Evolutionary conservation across 2,797 vertebrate species (phyloP).

Genomic region (Chrysolophus pictus): DNA sequence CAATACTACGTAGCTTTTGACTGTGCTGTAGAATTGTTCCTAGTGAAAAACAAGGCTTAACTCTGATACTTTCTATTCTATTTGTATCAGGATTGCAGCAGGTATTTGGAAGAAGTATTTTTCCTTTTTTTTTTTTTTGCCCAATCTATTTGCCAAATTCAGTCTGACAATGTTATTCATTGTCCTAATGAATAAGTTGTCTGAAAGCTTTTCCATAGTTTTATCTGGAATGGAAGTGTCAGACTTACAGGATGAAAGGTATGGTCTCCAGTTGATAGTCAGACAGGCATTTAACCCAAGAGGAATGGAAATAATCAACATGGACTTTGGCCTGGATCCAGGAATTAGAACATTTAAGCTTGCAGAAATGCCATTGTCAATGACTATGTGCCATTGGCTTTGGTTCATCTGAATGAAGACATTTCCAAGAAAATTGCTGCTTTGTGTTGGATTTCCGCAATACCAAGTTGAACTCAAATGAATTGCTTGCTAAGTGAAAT

Average conservation of each 20-base stretch:
- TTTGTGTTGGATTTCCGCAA: neutral
- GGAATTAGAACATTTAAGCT: neutral
- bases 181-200: neutral
- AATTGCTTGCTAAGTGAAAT: neutral
- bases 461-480: neutral
- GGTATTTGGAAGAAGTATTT: neutral
- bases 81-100: neutral
- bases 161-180: neutral
- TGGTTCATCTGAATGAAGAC: neutral
- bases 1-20: neutral
- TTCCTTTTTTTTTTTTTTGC: neutral
- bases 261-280: neutral
- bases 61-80: neutral
- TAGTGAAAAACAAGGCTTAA: neutral
- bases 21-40: neutral
- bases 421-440: neutral
- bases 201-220: neutral
- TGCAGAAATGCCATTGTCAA: neutral
- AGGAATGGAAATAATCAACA: neutral
- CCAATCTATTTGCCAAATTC: neutral
- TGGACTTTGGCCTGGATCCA: neutral
- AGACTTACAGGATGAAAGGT: neutral
- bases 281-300: neutral
- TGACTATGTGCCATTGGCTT: neutral
- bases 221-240: neutral